These are phyloP conservation scores for Morbakka virulenta DNA, from an alignment of 30 jellyfish, hydroid and myxozoan species.

Conservation along the genomic window DNA sequence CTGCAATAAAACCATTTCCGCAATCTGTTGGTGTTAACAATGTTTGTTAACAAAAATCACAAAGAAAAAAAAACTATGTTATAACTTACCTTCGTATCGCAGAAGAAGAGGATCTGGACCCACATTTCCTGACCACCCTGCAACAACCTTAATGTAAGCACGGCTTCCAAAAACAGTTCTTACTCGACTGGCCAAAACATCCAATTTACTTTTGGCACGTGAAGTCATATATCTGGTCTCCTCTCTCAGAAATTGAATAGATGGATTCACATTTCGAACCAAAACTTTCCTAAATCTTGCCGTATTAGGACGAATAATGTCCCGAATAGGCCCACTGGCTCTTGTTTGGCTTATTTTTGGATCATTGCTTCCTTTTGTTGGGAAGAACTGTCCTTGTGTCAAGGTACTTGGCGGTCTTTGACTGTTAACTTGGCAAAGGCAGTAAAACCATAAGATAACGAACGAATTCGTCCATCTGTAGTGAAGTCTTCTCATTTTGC, in stretches of 20 bases:
- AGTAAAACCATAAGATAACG: no score
- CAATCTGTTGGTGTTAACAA: no score
- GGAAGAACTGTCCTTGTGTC: conserved; percentile 48
- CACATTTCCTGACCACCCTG: conserved; percentile 90
- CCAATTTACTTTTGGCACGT: conserved; percentile 88
- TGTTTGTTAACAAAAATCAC: no score
- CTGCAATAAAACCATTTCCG: no score
- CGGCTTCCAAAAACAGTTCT: conserved; percentile 56
- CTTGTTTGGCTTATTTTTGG: conserved; percentile 51
- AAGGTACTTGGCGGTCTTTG: conserved; percentile 35
- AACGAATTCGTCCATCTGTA: no score
- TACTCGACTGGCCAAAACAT: conserved; percentile 75
- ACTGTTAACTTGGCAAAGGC: no score
- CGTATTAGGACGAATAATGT: conserved; percentile 74
- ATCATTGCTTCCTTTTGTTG: conserved; percentile 59
- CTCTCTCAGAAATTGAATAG: conserved; percentile 53
- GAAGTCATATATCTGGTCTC: conserved; percentile 90
- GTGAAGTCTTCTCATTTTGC: no score
- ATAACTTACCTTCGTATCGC: conserved; percentile 90
- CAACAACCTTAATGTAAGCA: conserved; percentile 36
- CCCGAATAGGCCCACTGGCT: conserved; percentile 81
- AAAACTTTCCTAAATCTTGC: conserved; percentile 81
- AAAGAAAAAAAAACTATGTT: no score
- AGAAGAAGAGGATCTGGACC: conserved; percentile 65
- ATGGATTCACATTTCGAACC: conserved; percentile 64